phyloP scores from a whole-genome alignment of 2,113 vertebrate species.

The Stigmatopora nigra region DNA sequence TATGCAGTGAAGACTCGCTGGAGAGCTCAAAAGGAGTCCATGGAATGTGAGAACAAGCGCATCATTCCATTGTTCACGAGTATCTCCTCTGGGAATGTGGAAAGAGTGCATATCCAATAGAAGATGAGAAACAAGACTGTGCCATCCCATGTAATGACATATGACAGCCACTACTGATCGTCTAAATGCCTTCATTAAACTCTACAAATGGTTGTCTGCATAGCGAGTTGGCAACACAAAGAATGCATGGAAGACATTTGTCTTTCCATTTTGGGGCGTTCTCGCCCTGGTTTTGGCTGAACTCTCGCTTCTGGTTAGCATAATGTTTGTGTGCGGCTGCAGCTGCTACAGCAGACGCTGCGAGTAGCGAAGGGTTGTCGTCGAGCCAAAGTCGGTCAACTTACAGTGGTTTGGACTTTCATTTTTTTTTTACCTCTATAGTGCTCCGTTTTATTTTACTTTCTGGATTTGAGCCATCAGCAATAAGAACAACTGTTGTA shows the following conservation, averaged over 20 bases:
- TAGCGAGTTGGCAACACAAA: constrained; percentile 6
- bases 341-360: constrained; percentile 23
- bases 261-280: constrained; percentile 33
- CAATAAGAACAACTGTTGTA: constrained; percentile 48
- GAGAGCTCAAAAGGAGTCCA: constrained; percentile 52
- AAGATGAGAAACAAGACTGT: constrained; percentile 45
- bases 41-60: constrained; percentile 55
- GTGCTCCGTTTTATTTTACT: constrained; percentile 33
- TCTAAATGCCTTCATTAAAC: constrained; percentile 16
- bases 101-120: constrained; percentile 33
- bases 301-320: constrained; percentile 52
- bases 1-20: constrained; percentile 59
- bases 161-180: constrained; percentile 42
- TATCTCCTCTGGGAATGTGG: constrained; percentile 50
- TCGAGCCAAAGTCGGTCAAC: constrained; percentile 27
- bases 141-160: constrained; percentile 47
- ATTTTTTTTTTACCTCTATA: constrained; percentile 4
- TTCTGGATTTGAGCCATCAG: constrained; percentile 49
- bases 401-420: constrained; percentile 59
- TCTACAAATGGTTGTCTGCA: constrained; percentile 33
- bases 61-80: constrained; percentile 55
- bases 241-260: constrained; percentile 31
- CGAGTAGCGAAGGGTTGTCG: constrained; percentile 12
- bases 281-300: constrained; percentile 47
- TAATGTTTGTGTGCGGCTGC: constrained; percentile 37